Percentiles rank a stretch among this genome's conserved stretches.
phyloP scores from a whole-genome alignment of 2,888 invertebrate species.

The Oxyteleia sp. region DNA sequence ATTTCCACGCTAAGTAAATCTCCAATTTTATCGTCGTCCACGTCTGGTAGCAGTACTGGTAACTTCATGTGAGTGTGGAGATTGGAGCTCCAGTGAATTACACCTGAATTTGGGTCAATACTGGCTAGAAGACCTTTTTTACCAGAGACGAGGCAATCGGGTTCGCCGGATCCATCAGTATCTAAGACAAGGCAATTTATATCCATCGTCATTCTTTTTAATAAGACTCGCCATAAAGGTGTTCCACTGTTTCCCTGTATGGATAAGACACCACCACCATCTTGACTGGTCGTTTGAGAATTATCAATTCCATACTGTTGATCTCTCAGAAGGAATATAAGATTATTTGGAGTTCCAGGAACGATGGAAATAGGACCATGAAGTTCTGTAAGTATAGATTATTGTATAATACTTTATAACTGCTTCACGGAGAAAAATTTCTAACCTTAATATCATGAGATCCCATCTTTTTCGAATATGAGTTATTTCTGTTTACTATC shows the following conservation, averaged over 20 bases:
- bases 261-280: conserved; percentile 91
- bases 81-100: conserved; percentile 89
- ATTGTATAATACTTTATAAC: too few species aligned
- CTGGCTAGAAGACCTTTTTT: conserved; percentile 90
- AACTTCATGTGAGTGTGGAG: conserved; percentile 90
- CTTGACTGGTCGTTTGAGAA: conserved; percentile 81
- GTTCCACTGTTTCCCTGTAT: conserved; percentile 91
- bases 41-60: conserved; percentile 91
- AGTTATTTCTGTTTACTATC: too few species aligned
- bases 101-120: conserved; percentile 90
- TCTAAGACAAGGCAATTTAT: conserved; percentile 93
- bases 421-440: too few species aligned
- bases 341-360: too few species aligned
- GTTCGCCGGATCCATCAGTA: conserved; percentile 91
- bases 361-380: too few species aligned
- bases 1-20: conserved; percentile 89
- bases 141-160: conserved; percentile 93
- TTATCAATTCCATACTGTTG: conserved; percentile 80
- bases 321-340: too few species aligned
- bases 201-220: conserved; percentile 91
- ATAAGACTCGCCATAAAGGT: conserved; percentile 92
- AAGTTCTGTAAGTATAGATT: too few species aligned
- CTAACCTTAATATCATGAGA: too few species aligned
- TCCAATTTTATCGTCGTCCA: conserved; percentile 91
- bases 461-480: too few species aligned